Evolutionary conservation across 1,140 invertebrate genomes (phyloP).

Genomic region (Drosophila mauritiana): DNA sequence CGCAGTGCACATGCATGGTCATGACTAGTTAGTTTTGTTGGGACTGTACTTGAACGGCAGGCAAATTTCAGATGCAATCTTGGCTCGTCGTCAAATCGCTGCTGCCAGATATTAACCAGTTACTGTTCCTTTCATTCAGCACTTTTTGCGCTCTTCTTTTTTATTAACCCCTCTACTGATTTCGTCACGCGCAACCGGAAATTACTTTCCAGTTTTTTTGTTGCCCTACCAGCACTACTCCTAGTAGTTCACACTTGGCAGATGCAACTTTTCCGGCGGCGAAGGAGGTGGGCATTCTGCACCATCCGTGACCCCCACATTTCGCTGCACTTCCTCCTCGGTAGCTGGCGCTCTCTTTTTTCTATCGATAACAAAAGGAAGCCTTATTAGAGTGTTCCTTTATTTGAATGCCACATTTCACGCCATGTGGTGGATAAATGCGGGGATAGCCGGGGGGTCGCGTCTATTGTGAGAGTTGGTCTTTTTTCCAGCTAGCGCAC

Average conservation of each 20-base stretch:
- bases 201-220: constrained; percentile 56
- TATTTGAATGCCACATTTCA: constrained; percentile 71
- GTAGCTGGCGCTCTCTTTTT: constrained; percentile 4
- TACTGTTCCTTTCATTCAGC: constrained; percentile 1
- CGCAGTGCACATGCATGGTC: too few relatives aligned
- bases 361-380: constrained; percentile 72
- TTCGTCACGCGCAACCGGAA: constrained; percentile 55
- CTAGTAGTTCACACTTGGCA: constrained; percentile 40
- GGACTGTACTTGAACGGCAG: constrained; percentile 7
- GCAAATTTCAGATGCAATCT: background rate
- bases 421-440: constrained; percentile 17
- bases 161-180: constrained; percentile 16
- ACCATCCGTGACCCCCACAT: background rate
- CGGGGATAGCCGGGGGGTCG: background rate
- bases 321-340: constrained; percentile 1
- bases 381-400: constrained; percentile 78
- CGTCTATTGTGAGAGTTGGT: constrained; percentile 41
- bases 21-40: background rate
- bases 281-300: constrained; percentile 1
- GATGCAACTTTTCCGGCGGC: constrained; percentile 26
- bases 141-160: constrained; percentile 2
- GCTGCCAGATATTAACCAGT: constrained; percentile 26
- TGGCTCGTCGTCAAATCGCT: constrained; percentile 10
- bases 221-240: constrained; percentile 5
- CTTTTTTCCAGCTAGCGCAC: constrained; percentile 33